Base-by-base conservation (phyloP, 2,888 invertebrate genomes). In the Drosophila lutescens region DNA sequence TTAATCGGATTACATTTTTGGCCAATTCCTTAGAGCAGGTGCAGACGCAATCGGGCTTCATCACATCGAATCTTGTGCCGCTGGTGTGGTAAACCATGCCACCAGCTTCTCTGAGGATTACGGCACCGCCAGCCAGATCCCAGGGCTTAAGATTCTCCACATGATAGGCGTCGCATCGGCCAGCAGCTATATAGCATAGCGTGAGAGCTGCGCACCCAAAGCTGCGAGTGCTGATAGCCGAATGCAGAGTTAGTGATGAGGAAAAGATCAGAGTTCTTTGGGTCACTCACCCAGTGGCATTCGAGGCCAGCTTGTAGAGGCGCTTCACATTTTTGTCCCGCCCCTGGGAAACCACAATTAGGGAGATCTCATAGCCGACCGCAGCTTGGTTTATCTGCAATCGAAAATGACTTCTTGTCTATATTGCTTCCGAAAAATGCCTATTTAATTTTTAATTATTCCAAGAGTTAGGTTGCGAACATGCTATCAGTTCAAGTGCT, bases 31-130 rank as follows among this genome's bases (percentile, higher is more conserved):
- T 89, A 8, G 93, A 93, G 8, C 93, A 91, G 0, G 93, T 92
- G 17, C 93, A 93, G 9, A 94, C 90, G 51, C 93, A 91, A 77
- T 93, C 92, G 0, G 94, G 93, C 57, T 93, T 92, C 94, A 94
- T 94, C 20, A 95, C 78, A 81, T 94, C 90, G 63, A 93, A 93
- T 76, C 92, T 91, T 36, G 90, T 90, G 1, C 93, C 96, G 84
- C 93, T 93, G 13, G 95, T 94, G 88, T 96, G 95, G 47, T 93
- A 92, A 10, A 96, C 93, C 46, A 93, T 90, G 26, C 96, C 97
- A 23, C 97, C 96, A 59, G 97, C 96, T 93, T 97, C 97, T 54
- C 92, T 92, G n/a, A 96, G 92, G 63, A 97, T 95, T 36, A 97
- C 89, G 36, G 93, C 93, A 7, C 95, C 96, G 12, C 96, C 97